These are phyloP conservation scores for Drosophila birchii DNA, from an alignment of 2,888 invertebrate genomes.

Conservation along the genomic window DNA sequence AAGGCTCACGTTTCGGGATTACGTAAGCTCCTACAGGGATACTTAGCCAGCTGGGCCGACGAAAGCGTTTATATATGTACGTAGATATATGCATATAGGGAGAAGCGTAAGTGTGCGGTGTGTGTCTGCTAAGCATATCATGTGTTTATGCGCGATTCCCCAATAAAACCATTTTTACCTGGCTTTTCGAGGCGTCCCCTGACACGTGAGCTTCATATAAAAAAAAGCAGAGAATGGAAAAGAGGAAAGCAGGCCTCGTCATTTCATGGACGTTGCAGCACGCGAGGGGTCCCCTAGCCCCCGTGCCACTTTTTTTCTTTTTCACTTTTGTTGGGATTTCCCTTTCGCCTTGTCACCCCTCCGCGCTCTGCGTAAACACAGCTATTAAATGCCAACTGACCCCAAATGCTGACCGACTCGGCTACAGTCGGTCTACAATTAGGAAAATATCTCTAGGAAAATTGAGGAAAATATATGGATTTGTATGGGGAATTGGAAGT, in stretches of 20 bases:
- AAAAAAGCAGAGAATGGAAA: neutral
- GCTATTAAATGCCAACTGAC: conserved; percentile 57
- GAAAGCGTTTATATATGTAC: conserved; percentile 1
- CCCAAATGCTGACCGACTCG: conserved; percentile 52
- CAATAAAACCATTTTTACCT: conserved; percentile 29
- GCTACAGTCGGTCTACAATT: conserved; percentile 17
- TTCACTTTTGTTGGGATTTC: conserved; percentile 60
- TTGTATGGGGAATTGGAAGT: too few species aligned
- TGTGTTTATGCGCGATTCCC: conserved; percentile 70
- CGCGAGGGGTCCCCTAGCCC: conserved; percentile 57
- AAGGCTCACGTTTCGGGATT: conserved; percentile 60
- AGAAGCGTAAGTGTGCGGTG: conserved; percentile 18
- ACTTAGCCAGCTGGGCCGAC: conserved; percentile 58
- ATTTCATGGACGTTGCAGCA: conserved; percentile 77
- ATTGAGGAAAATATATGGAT: neutral
- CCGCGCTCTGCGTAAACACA: conserved; percentile 48
- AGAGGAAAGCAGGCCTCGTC: conserved; percentile 60
- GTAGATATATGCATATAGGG: conserved; percentile 4
- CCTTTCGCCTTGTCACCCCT: conserved; percentile 34
- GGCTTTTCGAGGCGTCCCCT: conserved; percentile 54
- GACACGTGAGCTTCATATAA: conserved; percentile 72
- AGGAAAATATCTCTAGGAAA: neutral
- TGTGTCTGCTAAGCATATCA: conserved; percentile 67
- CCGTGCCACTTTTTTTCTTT: conserved; percentile 16
- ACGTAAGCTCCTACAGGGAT: conserved; percentile 78